phyloP scores from a whole-genome alignment of 2,888 invertebrate genomes.

The Antheraea assamensis region DNA sequence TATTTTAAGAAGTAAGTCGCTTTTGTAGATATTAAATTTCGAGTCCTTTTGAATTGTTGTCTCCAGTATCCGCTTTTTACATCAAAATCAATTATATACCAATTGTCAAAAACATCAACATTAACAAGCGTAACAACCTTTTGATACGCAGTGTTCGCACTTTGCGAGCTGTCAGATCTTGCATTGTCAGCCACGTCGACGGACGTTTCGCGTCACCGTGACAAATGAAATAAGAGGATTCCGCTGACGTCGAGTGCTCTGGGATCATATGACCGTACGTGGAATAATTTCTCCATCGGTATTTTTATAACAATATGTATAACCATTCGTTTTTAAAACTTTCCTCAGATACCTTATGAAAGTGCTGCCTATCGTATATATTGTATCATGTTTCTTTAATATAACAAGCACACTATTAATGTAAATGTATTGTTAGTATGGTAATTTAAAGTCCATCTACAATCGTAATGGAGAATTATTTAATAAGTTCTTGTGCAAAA shows the following conservation, averaged over 20 bases:
- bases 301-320: neutral
- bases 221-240: constrained; percentile 79
- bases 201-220: constrained; percentile 56
- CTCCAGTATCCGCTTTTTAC: too few species aligned
- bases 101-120: constrained; percentile 15
- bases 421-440: too few species aligned
- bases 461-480: too few species aligned
- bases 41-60: too few species aligned
- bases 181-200: constrained; percentile 62
- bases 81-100: neutral
- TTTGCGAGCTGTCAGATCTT: constrained; percentile 57
- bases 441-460: too few species aligned
- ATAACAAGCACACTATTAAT: too few species aligned
- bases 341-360: neutral
- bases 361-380: too few species aligned
- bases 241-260: constrained; percentile 41
- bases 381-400: too few species aligned
- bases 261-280: constrained; percentile 19
- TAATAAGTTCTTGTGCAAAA: too few species aligned
- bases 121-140: constrained; percentile 45
- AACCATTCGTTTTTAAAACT: neutral
- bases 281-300: constrained; percentile 10
- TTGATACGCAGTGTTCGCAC: constrained; percentile 52
- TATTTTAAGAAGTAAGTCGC: too few species aligned
- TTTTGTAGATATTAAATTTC: too few species aligned